Evolutionary conservation across 2,888 invertebrate genomes (phyloP), one percentile per base, ranked within the genome.

Genomic region (Eristalis tenax): DNA sequence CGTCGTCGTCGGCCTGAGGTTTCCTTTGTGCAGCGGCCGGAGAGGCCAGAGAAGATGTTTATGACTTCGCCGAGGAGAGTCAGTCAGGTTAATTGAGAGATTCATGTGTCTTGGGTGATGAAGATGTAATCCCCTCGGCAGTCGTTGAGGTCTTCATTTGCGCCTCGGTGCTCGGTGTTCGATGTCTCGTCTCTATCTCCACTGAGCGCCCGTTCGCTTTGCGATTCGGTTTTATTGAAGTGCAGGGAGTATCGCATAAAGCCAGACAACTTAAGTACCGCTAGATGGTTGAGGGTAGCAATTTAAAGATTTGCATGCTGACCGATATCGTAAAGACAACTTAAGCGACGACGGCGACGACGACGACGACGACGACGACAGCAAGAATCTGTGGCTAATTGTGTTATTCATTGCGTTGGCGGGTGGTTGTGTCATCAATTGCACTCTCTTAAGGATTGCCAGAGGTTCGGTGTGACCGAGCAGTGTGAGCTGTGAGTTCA

Each of bases 81-180:
- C 87, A 87, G 83, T 87, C 87, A 83, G 79, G 87, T 83, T 87
- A 87, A 87, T 87, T 83, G 87, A 87, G 83, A 87, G 87, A 83
- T 83, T 83, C 87, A 87, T 87, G 83, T 76, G 79, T 73, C 79
- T 73, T 50, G 83, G 70, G 70, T 78, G 86, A 86, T 82, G 75
- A 59, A 85, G 83, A 83, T 80, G 83, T 87, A 80, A 87, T 83
- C 83, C 83, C 43, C 79, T 64, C 59, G 59, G 75, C 64, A 18
- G 69, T 50, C 79, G 82, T 74, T 82, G 85, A 85, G 64, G 82
- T 81, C 85, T 85, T 77, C 85, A 81, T 82, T 82, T 74, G 73
- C 50, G 79, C 75, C 57, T 79, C 61, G 38, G 57, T 32, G 23
- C 13, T 18, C 35, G 35, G 56, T 35, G 4, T 50, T 73, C 50